Conservation (phyloP, 2,113 vertebrate species). For the Psilopogon haemacephalus region DNA sequence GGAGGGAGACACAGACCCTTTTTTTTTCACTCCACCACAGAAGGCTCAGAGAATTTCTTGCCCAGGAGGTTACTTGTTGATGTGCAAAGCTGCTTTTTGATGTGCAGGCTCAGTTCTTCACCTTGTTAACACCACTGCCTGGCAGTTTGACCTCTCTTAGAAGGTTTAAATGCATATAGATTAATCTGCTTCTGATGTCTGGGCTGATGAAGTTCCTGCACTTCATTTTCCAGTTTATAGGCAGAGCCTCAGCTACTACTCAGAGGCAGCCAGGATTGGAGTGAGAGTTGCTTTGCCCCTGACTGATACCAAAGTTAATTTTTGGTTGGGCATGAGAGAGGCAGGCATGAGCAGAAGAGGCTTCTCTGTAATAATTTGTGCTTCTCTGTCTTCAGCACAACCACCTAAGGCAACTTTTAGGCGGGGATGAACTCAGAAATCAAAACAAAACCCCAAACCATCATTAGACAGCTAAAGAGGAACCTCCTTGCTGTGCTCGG, state of each 20-base stretch:
- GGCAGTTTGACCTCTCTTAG: not conserved
- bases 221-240: not conserved
- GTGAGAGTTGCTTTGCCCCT: not conserved
- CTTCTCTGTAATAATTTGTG: not conserved
- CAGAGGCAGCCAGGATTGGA: not conserved
- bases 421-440: not conserved
- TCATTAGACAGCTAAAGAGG: not conserved
- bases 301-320: not conserved
- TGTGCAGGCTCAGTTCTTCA: not conserved
- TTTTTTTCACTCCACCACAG: not conserved
- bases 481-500: not conserved
- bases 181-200: not conserved
- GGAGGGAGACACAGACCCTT: accelerated
- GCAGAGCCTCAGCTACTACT: not conserved
- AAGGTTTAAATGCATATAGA: not conserved
- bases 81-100: not conserved
- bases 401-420: not conserved
- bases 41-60: not conserved
- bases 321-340: not conserved
- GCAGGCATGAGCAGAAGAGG: not conserved
- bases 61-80: not conserved
- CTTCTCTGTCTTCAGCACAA: not conserved
- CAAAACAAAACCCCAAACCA: not conserved
- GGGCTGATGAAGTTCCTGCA: not conserved
- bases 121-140: not conserved